Conservation (phyloP, 2,797 vertebrate genomes). For the Allobates femoralis region DNA sequence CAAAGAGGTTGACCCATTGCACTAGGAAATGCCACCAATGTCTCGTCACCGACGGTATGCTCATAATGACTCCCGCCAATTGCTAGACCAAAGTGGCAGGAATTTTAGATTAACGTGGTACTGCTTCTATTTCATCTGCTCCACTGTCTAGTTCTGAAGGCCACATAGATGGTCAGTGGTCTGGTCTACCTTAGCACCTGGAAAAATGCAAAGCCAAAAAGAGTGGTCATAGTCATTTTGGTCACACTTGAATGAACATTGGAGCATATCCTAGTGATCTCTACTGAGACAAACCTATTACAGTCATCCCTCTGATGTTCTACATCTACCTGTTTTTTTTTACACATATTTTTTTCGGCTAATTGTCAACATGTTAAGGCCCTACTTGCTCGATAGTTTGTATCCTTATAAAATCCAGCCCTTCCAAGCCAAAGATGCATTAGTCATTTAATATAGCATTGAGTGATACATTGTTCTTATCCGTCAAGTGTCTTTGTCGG, state of each 20-base stretch:
- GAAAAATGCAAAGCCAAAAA: neutral
- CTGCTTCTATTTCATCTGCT: neutral
- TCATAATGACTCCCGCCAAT: neutral
- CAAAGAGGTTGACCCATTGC: neutral
- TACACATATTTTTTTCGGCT: too few species aligned
- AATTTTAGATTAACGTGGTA: neutral
- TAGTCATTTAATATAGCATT: slow-evolving; percentile 59
- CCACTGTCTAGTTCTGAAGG: neutral
- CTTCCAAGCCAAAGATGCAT: neutral
- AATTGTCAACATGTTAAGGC: neutral
- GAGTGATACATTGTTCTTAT: neutral
- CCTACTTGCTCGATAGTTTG: neutral
- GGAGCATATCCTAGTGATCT: neutral
- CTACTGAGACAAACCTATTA: neutral
- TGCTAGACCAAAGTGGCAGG: too few species aligned
- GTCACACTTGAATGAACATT: neutral
- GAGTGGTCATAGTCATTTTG: neutral
- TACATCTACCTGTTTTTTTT: too few species aligned
- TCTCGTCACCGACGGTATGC: neutral
- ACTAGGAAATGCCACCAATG: neutral
- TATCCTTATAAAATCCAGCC: neutral
- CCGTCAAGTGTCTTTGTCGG: slow-evolving; percentile 69
- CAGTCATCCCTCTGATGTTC: neutral
- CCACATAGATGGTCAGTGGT: neutral
- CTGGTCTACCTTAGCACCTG: neutral